These are phyloP conservation scores for Druceiella hillmani DNA, from an alignment of 2,888 invertebrate genomes.

Conservation along the genomic window DNA sequence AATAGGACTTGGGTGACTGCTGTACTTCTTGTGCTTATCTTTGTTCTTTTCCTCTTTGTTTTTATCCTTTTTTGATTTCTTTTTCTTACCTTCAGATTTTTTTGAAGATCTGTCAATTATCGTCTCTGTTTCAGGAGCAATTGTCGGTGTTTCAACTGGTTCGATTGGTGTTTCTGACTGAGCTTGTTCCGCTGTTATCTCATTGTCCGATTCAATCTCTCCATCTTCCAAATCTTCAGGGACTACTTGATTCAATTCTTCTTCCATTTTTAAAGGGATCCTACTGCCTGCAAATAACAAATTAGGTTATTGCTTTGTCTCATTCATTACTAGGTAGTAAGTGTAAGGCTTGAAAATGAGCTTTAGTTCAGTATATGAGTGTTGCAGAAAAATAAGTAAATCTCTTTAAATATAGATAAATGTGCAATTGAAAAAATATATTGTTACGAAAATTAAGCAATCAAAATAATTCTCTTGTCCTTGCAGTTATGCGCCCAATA, in stretches of 20 bases:
- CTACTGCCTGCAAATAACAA: conserved; percentile 37
- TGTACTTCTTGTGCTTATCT: conserved; percentile 48
- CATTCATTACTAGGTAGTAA: neutral
- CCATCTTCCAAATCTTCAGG: conserved; percentile 80
- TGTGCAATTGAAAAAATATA: too few relatives aligned
- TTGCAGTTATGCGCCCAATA: too few relatives aligned
- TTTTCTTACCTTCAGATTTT: conserved; percentile 44
- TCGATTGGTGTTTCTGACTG: conserved; percentile 29
- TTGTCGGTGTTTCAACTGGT: conserved; percentile 33
- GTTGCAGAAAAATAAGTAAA: too few relatives aligned
- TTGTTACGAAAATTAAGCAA: too few relatives aligned
- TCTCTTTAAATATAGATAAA: too few relatives aligned
- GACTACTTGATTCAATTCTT: conserved; percentile 31
- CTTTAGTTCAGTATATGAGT: too few relatives aligned
- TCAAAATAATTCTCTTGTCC: too few relatives aligned
- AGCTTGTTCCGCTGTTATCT: conserved; percentile 33
- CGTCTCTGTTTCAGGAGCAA: conserved; percentile 23
- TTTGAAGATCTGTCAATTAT: conserved; percentile 31
- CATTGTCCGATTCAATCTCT: conserved; percentile 68
- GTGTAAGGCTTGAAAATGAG: too few relatives aligned
- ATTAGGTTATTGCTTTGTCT: neutral
- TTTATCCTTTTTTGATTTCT: conserved; percentile 44
- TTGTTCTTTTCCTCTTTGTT: conserved; percentile 47
- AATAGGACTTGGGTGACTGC: conserved; percentile 37
- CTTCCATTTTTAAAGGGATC: conserved; percentile 36